These are phyloP conservation scores for Platycnemis pennipes DNA, from an alignment of 2,888 invertebrate genomes.

Conservation along the genomic window DNA sequence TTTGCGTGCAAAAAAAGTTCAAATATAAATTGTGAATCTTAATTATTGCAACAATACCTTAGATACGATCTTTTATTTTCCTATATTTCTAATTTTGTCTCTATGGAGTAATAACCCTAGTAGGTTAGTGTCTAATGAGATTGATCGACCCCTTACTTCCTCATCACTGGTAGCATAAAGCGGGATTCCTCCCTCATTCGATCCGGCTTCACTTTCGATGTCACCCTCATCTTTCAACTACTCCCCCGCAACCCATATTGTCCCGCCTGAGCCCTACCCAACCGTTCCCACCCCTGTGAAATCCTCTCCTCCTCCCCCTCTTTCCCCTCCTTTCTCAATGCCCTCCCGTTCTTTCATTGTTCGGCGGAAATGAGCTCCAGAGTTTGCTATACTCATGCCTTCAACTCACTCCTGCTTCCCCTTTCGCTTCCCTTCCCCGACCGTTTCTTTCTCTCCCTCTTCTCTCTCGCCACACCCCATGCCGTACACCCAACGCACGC, in stretches of 20 bases:
- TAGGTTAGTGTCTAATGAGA: conserved; percentile 9
- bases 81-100: no score
- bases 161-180: conserved; percentile 17
- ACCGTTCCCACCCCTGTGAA: neutral
- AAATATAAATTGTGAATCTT: no score
- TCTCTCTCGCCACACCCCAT: neutral
- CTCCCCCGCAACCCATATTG: neutral
- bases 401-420: neutral
- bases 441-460: neutral
- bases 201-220: conserved; percentile 22
- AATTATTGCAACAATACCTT: no score
- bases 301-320: neutral
- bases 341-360: conserved; percentile 29
- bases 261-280: neutral
- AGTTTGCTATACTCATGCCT: conserved; percentile 28
- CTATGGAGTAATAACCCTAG: no score
- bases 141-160: neutral
- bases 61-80: no score
- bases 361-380: conserved; percentile 63
- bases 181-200: neutral
- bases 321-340: neutral
- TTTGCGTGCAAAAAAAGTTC: no score
- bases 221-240: neutral
- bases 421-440: neutral
- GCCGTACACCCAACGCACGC: neutral